These are phyloP conservation scores for Gibbula magus DNA, from an alignment of 2,888 invertebrate genomes.

Conservation along the genomic window DNA sequence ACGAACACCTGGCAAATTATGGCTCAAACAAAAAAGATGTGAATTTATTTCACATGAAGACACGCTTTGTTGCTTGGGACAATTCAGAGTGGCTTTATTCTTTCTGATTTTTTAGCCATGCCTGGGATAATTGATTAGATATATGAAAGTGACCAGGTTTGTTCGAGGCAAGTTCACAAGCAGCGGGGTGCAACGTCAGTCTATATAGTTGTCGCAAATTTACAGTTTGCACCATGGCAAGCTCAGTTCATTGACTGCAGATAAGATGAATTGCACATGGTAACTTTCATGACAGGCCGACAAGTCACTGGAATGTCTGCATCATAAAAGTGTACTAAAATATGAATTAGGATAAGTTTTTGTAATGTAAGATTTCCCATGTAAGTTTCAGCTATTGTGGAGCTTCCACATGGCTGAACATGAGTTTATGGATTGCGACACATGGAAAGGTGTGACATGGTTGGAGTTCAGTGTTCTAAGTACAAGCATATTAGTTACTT, in stretches of 20 bases:
- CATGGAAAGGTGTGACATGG: neutral
- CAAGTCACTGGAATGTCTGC: neutral
- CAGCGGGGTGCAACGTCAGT: neutral
- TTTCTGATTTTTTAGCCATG: neutral
- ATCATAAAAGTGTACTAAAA: constrained; percentile 11
- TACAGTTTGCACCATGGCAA: neutral
- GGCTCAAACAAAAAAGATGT: neutral
- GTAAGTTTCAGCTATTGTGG: neutral
- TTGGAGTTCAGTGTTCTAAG: neutral
- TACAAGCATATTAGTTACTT: neutral
- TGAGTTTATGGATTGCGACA: neutral
- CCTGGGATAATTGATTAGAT: neutral
- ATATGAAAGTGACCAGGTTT: constrained; percentile 7
- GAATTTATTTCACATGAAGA: neutral
- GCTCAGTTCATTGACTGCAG: neutral
- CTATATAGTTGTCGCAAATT: neutral
- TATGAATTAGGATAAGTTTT: neutral
- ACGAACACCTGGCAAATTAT: constrained; percentile 5
- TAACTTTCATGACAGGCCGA: neutral
- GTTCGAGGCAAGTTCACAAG: neutral
- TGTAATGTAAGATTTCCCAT: neutral
- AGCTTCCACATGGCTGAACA: neutral
- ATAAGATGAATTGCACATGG: neutral
- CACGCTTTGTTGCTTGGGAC: neutral
- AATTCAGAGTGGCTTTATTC: constrained; percentile 1